These are phyloP conservation scores for Lepetodrilus schrolli DNA, from an alignment of 2,888 invertebrate genomes.

Conservation along the genomic window DNA sequence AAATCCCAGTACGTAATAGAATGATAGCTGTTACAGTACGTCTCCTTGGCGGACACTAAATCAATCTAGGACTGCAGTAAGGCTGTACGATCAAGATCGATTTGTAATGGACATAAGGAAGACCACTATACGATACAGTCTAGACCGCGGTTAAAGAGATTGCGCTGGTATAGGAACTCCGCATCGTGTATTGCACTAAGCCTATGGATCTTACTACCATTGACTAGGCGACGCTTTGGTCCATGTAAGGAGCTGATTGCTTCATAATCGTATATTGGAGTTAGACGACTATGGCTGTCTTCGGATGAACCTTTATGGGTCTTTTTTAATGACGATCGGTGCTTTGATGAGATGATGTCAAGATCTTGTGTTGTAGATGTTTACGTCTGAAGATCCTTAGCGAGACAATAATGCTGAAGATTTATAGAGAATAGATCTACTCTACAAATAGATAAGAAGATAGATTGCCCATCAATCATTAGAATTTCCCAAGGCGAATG, in stretches of 20 bases:
- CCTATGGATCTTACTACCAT: no score
- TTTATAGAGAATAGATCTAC: not conserved
- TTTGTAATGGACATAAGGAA: not conserved
- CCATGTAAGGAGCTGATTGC: not conserved
- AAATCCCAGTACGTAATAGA: no score
- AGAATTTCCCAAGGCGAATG: not conserved
- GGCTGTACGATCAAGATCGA: not conserved
- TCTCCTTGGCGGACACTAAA: no score
- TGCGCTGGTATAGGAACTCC: not conserved
- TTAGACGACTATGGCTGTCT: no score
- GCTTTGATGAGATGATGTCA: no score
- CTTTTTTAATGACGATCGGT: no score
- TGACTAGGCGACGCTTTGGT: not conserved
- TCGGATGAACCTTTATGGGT: no score
- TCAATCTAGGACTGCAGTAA: not conserved
- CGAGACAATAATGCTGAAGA: no score
- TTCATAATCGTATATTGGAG: not conserved
- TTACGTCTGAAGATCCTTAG: no score
- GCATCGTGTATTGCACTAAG: no score
- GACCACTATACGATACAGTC: not conserved
- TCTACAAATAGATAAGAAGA: constrained; percentile 10
- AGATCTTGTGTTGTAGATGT: no score
- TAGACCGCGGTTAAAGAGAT: not conserved
- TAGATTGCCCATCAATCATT: constrained; percentile 2
- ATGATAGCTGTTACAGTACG: no score